These are phyloP conservation scores for Jacana jacana DNA, from an alignment of 2,113 vertebrate genomes.

Conservation along the genomic window DNA sequence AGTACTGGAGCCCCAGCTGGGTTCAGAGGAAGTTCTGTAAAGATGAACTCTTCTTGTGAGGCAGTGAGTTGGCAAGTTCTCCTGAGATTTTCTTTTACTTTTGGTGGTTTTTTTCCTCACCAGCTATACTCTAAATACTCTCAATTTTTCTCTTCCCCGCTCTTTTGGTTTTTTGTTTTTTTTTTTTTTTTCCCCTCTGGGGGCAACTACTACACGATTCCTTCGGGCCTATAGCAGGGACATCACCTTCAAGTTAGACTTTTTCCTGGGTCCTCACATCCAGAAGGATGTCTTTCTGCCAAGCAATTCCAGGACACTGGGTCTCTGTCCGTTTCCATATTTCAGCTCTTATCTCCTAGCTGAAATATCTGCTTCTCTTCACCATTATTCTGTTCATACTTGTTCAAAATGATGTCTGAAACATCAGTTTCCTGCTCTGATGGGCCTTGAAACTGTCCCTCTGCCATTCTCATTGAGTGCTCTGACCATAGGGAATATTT, in stretches of 20 bases:
- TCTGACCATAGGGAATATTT: neutral
- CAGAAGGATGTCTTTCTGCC: neutral
- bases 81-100: neutral
- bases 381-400: neutral
- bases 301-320: neutral
- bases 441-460: neutral
- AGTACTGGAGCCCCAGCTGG: rapidly evolving
- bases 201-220: neutral
- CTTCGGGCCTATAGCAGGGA: neutral
- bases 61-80: neutral
- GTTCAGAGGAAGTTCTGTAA: neutral
- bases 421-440: neutral
- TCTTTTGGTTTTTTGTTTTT: neutral
- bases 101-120: neutral
- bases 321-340: neutral
- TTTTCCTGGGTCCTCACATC: neutral
- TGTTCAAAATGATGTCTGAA: neutral
- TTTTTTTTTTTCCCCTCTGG: too few species aligned
- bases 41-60: rapidly evolving
- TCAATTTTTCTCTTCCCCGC: neutral
- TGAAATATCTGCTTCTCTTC: neutral
- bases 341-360: neutral
- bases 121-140: neutral
- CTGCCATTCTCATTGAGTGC: neutral
- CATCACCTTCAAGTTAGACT: neutral